These are phyloP conservation scores for pig (Sus scrofa) DNA, from an alignment of 2,113 vertebrate genomes.

Conservation along the genomic window T2T-Sscrofa CM000818.6:94055001-94055500, in stretches of 20 bases:
- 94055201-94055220: background rate
- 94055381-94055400: background rate
- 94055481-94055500: constrained; percentile 78
- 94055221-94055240: background rate
- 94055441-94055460: background rate
- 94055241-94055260: background rate
- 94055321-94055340: background rate
- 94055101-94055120: accelerated
- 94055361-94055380: background rate
- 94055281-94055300: background rate
- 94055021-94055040: too few relatives aligned
- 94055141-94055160: background rate
- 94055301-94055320: background rate
- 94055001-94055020: accelerated
- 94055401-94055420: background rate
- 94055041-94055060: background rate
- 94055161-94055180: background rate
- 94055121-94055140: background rate
- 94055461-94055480: background rate
- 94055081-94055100: background rate
- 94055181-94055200: background rate
- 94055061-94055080: background rate
- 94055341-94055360: background rate
- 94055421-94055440: background rate
- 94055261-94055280: background rate